Conservation (phyloP, 2,797 vertebrate genomes). For the Halcyon smyrnensis region DNA sequence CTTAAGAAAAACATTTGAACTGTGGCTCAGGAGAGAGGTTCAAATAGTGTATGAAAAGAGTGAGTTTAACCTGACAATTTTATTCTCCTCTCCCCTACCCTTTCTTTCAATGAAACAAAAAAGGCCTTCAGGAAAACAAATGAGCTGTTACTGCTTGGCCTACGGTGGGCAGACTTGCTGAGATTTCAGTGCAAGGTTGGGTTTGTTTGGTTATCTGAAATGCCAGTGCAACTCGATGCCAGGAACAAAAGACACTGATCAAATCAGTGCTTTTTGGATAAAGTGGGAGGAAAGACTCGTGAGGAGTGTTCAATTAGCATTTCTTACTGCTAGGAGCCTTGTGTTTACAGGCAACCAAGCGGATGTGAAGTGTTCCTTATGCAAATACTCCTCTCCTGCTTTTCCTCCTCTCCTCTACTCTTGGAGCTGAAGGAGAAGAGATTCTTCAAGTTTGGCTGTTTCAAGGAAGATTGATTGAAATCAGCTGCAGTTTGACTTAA, state of each 20-base stretch:
- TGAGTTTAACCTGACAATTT: neutral
- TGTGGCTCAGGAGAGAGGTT: neutral
- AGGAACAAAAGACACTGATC: constrained; percentile 49
- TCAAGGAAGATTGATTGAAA: constrained; percentile 81
- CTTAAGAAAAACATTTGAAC: neutral
- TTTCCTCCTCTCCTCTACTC: constrained; percentile 62
- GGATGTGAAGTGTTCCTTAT: constrained; percentile 65
- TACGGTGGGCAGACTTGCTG: neutral
- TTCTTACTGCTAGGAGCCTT: constrained; percentile 61
- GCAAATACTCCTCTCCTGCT: constrained; percentile 51
- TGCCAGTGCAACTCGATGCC: neutral
- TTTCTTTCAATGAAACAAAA: neutral
- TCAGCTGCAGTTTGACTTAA: constrained; percentile 80
- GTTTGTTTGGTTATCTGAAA: neutral
- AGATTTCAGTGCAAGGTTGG: neutral
- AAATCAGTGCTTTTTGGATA: constrained; percentile 53
- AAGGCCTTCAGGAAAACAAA: neutral
- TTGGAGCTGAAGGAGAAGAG: constrained; percentile 64
- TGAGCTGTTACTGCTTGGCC: neutral
- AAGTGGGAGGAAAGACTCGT: constrained; percentile 66
- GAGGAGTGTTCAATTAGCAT: constrained; percentile 75
- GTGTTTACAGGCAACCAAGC: constrained; percentile 56
- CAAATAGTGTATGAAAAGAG: neutral
- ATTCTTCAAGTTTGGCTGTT: constrained; percentile 74
- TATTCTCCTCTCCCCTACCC: neutral